Evolutionary conservation across 2,888 invertebrate genomes (phyloP).

Genomic region (Zhengitettix transpicula): DNA sequence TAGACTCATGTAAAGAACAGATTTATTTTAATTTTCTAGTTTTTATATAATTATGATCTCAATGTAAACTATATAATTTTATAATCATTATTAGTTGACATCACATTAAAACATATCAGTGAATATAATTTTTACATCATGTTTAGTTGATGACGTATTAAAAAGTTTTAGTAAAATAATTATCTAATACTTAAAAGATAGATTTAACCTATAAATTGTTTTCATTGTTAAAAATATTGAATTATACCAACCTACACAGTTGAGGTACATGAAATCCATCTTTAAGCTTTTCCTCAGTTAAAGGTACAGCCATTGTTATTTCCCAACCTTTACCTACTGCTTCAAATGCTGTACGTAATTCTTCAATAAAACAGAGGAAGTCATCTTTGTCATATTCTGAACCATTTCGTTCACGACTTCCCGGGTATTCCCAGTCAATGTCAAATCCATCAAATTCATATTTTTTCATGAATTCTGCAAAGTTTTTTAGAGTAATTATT

Average conservation of each 20-base stretch:
- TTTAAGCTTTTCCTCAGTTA: slow-evolving; percentile 70
- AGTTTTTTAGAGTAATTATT: no score
- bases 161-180: no score
- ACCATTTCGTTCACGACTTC: slow-evolving; percentile 72
- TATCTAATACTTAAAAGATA: no score
- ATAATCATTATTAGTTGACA: no score
- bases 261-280: slow-evolving; percentile 86
- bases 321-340: slow-evolving; percentile 63
- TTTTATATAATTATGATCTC: no score
- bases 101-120: no score
- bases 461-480: slow-evolving; percentile 49
- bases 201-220: no score
- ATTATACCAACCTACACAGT: slow-evolving; percentile 52
- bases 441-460: slow-evolving; percentile 75
- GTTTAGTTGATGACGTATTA: no score
- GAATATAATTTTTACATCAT: no score
- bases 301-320: slow-evolving; percentile 75
- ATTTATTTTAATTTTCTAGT: no score
- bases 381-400: slow-evolving; percentile 67
- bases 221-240: background rate
- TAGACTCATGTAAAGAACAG: no score
- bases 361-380: slow-evolving; percentile 68
- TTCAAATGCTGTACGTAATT: slow-evolving; percentile 60
- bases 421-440: slow-evolving; percentile 83
- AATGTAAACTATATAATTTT: no score